Conservation (phyloP, 2,113 vertebrate genomes). For the Serilophus lunatus region DNA sequence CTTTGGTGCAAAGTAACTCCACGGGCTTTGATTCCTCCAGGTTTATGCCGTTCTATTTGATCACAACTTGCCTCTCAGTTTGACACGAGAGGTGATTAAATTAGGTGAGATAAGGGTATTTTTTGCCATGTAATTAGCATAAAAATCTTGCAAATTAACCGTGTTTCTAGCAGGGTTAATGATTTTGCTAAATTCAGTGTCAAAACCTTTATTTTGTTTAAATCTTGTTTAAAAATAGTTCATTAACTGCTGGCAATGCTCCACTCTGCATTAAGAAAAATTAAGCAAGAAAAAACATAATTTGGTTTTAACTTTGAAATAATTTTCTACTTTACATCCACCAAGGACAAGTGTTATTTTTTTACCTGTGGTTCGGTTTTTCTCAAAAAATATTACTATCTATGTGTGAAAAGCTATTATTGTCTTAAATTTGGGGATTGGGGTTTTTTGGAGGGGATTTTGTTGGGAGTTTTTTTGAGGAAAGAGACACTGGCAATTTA, state of each 20-base stretch:
- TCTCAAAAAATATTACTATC: not conserved
- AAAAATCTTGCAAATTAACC: not conserved
- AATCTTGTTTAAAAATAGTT: not conserved
- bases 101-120: rapidly evolving
- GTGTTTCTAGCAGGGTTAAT: not conserved
- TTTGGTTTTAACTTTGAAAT: not conserved
- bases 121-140: not conserved
- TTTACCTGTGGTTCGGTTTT: not conserved
- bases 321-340: not conserved
- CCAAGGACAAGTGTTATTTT: not conserved
- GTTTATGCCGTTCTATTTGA: not conserved
- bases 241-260: not conserved
- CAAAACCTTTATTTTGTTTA: not conserved
- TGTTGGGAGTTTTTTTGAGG: not conserved
- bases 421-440: not conserved
- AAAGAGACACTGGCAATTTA: not conserved
- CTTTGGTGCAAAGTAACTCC: not conserved
- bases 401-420: not conserved
- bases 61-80: not conserved
- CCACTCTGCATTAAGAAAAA: not conserved
- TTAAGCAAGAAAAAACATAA: not conserved
- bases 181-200: not conserved
- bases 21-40: not conserved
- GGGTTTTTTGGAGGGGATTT: no score
- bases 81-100: not conserved